A percentile compares a stretch with the other conserved stretches of the same genome.
Evolutionary conservation across 2,113 vertebrate genomes (phyloP).

Genomic region (Pholis gunnellus): DNA sequence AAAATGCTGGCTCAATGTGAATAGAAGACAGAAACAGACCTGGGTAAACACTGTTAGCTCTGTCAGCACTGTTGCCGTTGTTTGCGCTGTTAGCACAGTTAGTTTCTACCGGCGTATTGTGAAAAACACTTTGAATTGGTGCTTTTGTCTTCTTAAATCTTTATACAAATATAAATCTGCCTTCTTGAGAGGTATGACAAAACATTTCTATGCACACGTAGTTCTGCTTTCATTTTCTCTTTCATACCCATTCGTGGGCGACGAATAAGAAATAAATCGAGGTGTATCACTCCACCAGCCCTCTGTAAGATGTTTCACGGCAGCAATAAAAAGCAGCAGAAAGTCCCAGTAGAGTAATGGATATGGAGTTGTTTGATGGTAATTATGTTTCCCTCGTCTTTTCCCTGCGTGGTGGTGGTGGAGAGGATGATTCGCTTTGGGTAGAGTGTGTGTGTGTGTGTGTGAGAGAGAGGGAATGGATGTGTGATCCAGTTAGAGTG

Average conservation of each 20-base stretch:
- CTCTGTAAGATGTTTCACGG: slow-evolving; percentile 44
- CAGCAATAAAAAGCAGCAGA: slow-evolving; percentile 71
- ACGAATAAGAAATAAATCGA: slow-evolving; percentile 44
- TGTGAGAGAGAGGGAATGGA: neutral
- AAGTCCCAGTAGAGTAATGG: slow-evolving; percentile 68
- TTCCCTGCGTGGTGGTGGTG: slow-evolving; percentile 32
- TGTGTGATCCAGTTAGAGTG: slow-evolving; percentile 73
- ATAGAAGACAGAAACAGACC: no score
- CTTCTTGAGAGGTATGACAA: neutral
- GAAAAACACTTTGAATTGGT: slow-evolving; percentile 3
- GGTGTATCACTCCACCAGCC: slow-evolving; percentile 32
- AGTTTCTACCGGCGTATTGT: neutral
- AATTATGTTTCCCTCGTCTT: slow-evolving; percentile 74
- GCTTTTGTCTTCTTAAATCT: neutral
- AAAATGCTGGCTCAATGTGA: no score
- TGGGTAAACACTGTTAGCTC: no score
- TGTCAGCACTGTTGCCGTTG: neutral
- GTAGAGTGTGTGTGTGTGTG: slow-evolving; percentile 39
- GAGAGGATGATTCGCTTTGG: slow-evolving; percentile 61
- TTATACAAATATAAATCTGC: neutral
- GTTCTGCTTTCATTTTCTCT: slow-evolving; percentile 4
- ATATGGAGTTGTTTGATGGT: slow-evolving; percentile 71
- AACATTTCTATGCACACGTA: neutral
- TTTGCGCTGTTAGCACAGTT: no score
- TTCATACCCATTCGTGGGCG: slow-evolving; percentile 21